These are phyloP conservation scores for Triplophysa bombifrons DNA, from an alignment of 2,797 vertebrate genomes.

Conservation along the genomic window DNA sequence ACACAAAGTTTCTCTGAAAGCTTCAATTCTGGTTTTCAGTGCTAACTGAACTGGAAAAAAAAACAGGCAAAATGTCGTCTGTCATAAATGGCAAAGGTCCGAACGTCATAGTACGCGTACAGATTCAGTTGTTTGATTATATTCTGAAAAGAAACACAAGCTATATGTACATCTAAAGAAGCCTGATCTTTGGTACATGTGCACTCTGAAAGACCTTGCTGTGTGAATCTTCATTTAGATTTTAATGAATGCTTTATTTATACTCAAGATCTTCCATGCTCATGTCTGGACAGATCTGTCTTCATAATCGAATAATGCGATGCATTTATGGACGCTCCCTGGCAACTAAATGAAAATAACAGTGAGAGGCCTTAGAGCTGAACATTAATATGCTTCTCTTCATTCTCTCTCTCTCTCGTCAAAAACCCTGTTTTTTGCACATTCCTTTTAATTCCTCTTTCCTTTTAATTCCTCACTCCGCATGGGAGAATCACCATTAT, in stretches of 20 bases:
- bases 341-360: conserved; percentile 59
- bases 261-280: conserved; percentile 22
- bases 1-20: neutral
- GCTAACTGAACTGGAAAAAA: conserved; percentile 1
- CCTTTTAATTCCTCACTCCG: conserved; percentile 61
- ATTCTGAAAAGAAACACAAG: conserved; percentile 31
- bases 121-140: conserved; percentile 2
- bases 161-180: conserved; percentile 65
- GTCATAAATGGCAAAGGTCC: neutral
- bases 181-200: conserved; percentile 79
- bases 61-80: conserved; percentile 3
- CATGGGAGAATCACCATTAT: conserved; percentile 55
- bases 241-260: conserved; percentile 41
- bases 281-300: conserved; percentile 47
- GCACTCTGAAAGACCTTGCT: conserved; percentile 64
- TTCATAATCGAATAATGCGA: conserved; percentile 58
- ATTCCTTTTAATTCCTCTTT: conserved; percentile 64
- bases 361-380: conserved; percentile 61
- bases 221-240: conserved; percentile 56
- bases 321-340: conserved; percentile 51
- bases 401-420: conserved; percentile 19
- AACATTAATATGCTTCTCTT: conserved; percentile 50
- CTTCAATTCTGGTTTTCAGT: conserved; percentile 1
- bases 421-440: conserved; percentile 71
- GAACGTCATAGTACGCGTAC: neutral